Conservation (phyloP, 2,797 vertebrate genomes). For the Nyctalus aviator region DNA sequence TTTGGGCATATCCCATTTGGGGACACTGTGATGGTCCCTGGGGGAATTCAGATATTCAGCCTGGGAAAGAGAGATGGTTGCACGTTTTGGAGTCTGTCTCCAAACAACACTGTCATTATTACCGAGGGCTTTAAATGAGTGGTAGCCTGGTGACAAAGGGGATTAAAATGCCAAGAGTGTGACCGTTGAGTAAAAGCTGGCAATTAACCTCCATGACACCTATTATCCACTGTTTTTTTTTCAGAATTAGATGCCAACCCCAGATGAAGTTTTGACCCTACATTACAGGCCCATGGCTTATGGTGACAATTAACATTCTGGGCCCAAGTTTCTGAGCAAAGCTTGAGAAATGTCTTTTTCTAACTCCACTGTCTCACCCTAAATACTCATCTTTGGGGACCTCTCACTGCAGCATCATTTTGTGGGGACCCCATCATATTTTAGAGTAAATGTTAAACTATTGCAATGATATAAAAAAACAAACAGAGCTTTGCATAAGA, state of each 20-base stretch:
- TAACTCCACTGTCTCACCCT: background rate
- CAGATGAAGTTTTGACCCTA: background rate
- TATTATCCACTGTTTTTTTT: slow-evolving; percentile 22
- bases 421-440: background rate
- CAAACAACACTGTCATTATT: background rate
- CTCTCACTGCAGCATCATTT: background rate
- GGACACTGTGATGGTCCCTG: background rate
- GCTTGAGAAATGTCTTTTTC: background rate
- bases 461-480: background rate
- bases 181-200: slow-evolving; percentile 33
- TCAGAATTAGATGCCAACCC: slow-evolving; percentile 36
- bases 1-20: background rate
- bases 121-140: background rate
- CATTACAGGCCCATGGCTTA: background rate
- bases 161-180: slow-evolving; percentile 1
- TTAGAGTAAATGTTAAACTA: background rate
- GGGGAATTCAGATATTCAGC: background rate
- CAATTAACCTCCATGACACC: slow-evolving; percentile 29
- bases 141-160: background rate
- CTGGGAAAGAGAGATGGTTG: background rate
- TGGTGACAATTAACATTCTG: background rate
- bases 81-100: background rate
- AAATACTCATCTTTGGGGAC: background rate
- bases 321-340: background rate
- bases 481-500: background rate